Evolutionary conservation across 2,797 vertebrate species (phyloP).

Genomic region (Argya squamiceps): DNA sequence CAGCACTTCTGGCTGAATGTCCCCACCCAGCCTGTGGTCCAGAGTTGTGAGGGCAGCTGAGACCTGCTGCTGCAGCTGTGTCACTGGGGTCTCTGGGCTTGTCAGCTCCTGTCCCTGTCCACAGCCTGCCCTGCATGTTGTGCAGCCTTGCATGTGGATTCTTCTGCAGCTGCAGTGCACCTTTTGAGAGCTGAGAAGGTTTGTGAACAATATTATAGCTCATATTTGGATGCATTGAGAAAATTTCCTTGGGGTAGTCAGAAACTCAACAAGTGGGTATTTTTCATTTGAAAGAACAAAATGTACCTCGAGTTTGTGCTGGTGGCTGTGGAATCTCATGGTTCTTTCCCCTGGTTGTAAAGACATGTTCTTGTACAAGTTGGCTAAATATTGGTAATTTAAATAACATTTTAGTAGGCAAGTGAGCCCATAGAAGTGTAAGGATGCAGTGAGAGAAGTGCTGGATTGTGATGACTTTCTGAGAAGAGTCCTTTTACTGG

Average conservation of each 20-base stretch:
- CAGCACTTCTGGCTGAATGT: not conserved
- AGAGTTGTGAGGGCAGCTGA: not conserved
- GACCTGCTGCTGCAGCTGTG: not conserved
- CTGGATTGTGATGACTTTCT: not conserved
- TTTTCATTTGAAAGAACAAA: not conserved
- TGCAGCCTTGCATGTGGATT: not conserved
- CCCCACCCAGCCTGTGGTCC: fast-evolving
- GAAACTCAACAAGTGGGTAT: not conserved
- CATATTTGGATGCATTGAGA: not conserved
- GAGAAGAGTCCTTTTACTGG: not conserved
- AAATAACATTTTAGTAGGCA: not conserved
- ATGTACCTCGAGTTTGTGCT: not conserved
- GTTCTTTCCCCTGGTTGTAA: not conserved
- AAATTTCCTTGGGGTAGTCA: not conserved
- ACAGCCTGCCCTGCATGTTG: not conserved
- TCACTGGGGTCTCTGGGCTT: not conserved
- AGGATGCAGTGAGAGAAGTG: not conserved
- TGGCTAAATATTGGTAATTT: not conserved
- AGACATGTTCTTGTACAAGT: not conserved
- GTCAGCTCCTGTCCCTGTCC: not conserved
- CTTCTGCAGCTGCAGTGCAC: not conserved
- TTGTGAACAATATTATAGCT: not conserved
- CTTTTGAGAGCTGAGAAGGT: not conserved
- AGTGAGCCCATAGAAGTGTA: not conserved
- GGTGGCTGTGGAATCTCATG: not conserved